Percentiles rank a stretch among this genome's conserved stretches.
phyloP scores from a whole-genome alignment of 2,888 invertebrate species.

The Brenthis ino region DNA sequence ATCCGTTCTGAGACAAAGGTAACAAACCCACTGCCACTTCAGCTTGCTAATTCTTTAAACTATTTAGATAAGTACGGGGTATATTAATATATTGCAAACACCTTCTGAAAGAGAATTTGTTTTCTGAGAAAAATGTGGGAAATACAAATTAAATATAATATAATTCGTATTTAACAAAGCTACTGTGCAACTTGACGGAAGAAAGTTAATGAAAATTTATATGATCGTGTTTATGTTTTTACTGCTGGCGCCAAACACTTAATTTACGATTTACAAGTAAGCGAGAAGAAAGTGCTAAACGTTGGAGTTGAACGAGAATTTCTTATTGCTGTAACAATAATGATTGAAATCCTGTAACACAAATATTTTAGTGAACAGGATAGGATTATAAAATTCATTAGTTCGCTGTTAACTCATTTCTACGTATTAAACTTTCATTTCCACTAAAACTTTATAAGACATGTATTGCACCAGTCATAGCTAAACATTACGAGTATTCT shows the following conservation, averaged over 20 bases:
- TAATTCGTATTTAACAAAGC: background rate
- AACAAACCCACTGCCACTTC: no score
- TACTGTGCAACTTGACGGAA: background rate
- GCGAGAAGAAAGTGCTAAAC: background rate
- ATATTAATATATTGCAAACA: background rate
- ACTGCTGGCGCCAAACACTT: conserved; percentile 34
- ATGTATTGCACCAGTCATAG: background rate
- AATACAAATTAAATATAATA: no score
- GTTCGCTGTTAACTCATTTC: conserved; percentile 29
- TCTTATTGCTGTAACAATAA: conserved; percentile 20
- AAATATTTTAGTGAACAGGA: conserved; percentile 12
- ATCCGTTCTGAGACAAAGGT: no score
- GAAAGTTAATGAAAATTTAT: conserved; percentile 25
- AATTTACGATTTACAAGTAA: conserved; percentile 32
- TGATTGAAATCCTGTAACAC: conserved; percentile 10
- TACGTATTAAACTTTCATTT: conserved; percentile 15
- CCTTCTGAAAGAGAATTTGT: background rate
- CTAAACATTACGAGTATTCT: no score
- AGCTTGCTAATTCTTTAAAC: no score
- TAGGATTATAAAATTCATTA: conserved; percentile 28
- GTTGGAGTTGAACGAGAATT: background rate
- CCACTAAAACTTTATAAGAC: background rate
- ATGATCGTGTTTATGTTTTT: conserved; percentile 26
- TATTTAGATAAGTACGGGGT: no score
- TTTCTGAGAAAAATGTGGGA: no score